phyloP scores from a whole-genome alignment of 2,888 invertebrate genomes.

The Hermaeophaga mercurialis region DNA sequence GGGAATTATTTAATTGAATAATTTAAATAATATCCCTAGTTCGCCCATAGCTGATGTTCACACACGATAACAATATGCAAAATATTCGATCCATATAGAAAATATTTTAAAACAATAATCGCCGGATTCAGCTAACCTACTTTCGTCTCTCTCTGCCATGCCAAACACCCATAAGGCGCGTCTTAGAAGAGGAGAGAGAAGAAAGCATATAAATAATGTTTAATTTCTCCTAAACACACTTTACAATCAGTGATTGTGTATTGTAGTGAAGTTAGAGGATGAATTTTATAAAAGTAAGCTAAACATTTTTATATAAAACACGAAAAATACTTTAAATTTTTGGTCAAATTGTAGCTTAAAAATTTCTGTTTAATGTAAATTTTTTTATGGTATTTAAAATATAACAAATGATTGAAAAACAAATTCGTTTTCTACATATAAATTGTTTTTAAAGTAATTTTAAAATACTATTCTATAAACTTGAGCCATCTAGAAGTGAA shows the following conservation, averaged over 20 bases:
- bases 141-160: slow-evolving; percentile 47
- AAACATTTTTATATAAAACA: slow-evolving; percentile 15
- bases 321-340: no score
- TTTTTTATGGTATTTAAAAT: no score
- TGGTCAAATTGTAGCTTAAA: no score
- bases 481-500: no score
- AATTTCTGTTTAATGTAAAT: no score
- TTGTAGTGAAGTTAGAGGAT: slow-evolving; percentile 34
- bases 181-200: slow-evolving; percentile 43
- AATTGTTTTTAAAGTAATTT: no score
- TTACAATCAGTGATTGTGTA: slow-evolving; percentile 41
- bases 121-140: slow-evolving; percentile 45
- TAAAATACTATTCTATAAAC: no score
- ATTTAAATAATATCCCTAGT: no score
- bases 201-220: slow-evolving; percentile 52
- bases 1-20: no score
- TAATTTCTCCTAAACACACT: slow-evolving; percentile 50
- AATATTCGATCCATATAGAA: slow-evolving; percentile 13
- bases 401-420: no score
- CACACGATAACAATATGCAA: slow-evolving; percentile 16
- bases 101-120: slow-evolving; percentile 22
- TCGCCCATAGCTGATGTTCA: neutral
- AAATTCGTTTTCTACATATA: no score
- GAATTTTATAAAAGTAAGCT: slow-evolving; percentile 38
- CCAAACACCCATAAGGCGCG: slow-evolving; percentile 28